Conservation (phyloP, 2,888 invertebrate species). For the Drymonia ruficornis region DNA sequence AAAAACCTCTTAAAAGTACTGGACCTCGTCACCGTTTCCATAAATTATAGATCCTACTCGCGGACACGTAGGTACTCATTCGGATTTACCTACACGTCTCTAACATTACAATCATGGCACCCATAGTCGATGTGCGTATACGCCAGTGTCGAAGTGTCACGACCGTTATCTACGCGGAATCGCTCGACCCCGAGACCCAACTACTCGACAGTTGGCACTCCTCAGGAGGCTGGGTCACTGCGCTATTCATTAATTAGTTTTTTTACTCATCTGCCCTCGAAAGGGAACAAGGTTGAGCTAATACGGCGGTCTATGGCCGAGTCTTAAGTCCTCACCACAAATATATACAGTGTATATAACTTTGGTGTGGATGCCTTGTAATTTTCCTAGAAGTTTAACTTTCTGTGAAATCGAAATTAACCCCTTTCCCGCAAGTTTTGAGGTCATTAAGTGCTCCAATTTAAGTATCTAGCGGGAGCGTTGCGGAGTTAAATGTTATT, state of each 20-base stretch:
- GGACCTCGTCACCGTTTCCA: background rate
- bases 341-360: background rate
- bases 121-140: constrained; percentile 14
- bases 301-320: background rate
- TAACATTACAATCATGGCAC: constrained; percentile 3
- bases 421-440: background rate
- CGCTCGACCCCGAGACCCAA: constrained; percentile 48
- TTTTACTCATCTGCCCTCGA: constrained; percentile 11
- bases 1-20: no score
- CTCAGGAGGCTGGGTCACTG: constrained; percentile 51
- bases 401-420: background rate
- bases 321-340: background rate
- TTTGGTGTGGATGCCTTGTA: background rate
- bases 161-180: constrained; percentile 65
- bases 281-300: constrained; percentile 12
- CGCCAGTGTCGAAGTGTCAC: constrained; percentile 53
- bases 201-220: constrained; percentile 24
- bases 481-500: background rate
- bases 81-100: background rate
- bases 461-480: background rate
- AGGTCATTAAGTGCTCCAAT: background rate
- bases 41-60: background rate
- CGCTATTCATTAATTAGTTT: constrained; percentile 24
- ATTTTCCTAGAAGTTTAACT: constrained; percentile 1
- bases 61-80: background rate